phyloP scores from a whole-genome alignment of 2,113 vertebrate genomes.

The Aspiorhynchus laticeps region DNA sequence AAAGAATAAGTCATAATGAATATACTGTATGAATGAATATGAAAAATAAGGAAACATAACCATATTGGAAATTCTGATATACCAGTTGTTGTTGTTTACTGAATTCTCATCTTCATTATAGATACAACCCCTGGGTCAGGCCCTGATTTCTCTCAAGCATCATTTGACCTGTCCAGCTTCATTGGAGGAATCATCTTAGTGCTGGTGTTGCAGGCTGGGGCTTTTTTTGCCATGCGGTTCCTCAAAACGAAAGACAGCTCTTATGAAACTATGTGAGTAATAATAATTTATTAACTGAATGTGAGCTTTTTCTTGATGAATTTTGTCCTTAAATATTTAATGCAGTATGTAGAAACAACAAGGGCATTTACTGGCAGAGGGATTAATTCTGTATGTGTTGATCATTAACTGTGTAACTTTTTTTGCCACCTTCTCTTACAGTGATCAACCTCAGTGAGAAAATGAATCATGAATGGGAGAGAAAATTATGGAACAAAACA shows the following conservation, averaged over 20 bases:
- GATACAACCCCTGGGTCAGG: slow-evolving; percentile 49
- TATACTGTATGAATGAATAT: too few species aligned
- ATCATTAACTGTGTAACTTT: background rate
- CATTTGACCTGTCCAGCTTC: slow-evolving; percentile 91
- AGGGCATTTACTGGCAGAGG: too few species aligned
- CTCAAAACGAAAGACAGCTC: slow-evolving; percentile 89
- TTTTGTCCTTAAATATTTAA: background rate
- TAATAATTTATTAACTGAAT: background rate
- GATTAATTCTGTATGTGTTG: background rate
- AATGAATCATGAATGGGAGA: background rate
- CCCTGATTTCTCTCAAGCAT: slow-evolving; percentile 76
- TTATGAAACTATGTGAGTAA: slow-evolving; percentile 94
- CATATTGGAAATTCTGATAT: too few species aligned
- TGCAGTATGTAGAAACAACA: background rate
- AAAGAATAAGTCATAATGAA: too few species aligned
- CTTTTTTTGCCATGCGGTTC: slow-evolving; percentile 87
- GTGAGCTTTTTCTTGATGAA: background rate
- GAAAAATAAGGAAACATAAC: too few species aligned
- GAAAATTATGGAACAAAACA: background rate
- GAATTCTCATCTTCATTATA: background rate
- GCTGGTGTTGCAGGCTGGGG: slow-evolving; percentile 82
- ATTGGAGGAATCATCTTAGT: slow-evolving; percentile 89
- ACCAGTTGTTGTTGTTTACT: background rate
- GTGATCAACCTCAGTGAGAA: slow-evolving; percentile 59
- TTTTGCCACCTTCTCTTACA: slow-evolving; percentile 29